These are phyloP conservation scores for Panulirus ornatus DNA, from an alignment of 1,140 invertebrate genomes.

Conservation along the genomic window DNA sequence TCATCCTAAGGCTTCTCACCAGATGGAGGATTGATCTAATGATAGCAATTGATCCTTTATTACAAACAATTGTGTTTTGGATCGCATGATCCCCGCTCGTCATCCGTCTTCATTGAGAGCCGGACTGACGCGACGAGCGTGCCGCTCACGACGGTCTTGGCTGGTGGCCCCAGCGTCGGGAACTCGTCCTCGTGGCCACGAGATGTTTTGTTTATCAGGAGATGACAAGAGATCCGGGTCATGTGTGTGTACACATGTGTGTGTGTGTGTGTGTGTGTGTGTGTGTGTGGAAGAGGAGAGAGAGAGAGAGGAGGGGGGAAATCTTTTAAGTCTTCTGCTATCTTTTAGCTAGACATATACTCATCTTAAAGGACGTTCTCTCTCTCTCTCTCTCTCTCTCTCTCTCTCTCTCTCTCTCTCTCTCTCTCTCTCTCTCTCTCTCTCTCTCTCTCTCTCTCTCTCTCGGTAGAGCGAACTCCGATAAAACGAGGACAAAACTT, in stretches of 20 bases:
- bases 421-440: slow-evolving; percentile 21
- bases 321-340: too few relatives aligned
- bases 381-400: neutral
- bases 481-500: too few relatives aligned
- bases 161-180: neutral
- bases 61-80: neutral
- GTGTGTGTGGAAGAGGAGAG: too few relatives aligned
- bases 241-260: too few relatives aligned
- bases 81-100: neutral
- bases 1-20: neutral
- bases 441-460: slow-evolving; percentile 8
- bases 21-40: neutral
- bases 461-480: too few relatives aligned
- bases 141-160: neutral
- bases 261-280: too few relatives aligned
- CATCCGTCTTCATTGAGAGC: neutral
- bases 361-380: neutral
- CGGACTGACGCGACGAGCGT: neutral
- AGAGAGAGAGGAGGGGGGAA: too few relatives aligned
- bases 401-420: slow-evolving; percentile 19
- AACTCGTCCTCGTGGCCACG: too few relatives aligned
- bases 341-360: too few relatives aligned
- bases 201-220: too few relatives aligned
- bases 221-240: too few relatives aligned
- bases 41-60: neutral